Evolutionary conservation across 2,888 invertebrate genomes (phyloP).

Genomic region (Morinoia aosen): DNA sequence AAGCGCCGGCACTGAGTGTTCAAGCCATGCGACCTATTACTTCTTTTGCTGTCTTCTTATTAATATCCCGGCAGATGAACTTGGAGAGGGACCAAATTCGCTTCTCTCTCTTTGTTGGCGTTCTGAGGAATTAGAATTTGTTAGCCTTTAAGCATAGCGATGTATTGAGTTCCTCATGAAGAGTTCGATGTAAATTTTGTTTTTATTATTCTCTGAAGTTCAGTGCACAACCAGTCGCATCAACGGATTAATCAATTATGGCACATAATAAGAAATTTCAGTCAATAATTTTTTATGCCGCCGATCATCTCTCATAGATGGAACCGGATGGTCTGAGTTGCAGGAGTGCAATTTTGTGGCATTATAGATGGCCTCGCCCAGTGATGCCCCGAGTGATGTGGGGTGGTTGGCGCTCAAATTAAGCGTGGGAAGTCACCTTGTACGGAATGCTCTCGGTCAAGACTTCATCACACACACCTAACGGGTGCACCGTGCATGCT

Average conservation of each 20-base stretch:
- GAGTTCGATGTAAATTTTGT: too few species aligned
- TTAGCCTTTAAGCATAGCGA: too few species aligned
- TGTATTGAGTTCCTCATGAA: too few species aligned
- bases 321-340: not conserved
- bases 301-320: not conserved
- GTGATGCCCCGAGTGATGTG: not conserved
- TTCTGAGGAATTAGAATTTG: too few species aligned
- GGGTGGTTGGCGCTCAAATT: not conserved
- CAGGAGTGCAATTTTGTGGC: not conserved
- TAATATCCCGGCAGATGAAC: not conserved
- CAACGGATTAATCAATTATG: not conserved
- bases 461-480: not conserved
- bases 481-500: not conserved
- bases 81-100: not conserved
- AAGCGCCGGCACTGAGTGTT: not conserved
- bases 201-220: too few species aligned
- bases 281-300: not conserved
- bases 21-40: not conserved
- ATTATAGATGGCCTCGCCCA: not conserved
- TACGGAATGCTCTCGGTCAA: not conserved
- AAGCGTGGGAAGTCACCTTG: slow-evolving; percentile 10
- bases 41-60: not conserved
- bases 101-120: too few species aligned
- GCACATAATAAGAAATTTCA: not conserved
- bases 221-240: too few species aligned